Conservation (phyloP, 2,888 invertebrate species). For the Tryphoninae sp. region DNA sequence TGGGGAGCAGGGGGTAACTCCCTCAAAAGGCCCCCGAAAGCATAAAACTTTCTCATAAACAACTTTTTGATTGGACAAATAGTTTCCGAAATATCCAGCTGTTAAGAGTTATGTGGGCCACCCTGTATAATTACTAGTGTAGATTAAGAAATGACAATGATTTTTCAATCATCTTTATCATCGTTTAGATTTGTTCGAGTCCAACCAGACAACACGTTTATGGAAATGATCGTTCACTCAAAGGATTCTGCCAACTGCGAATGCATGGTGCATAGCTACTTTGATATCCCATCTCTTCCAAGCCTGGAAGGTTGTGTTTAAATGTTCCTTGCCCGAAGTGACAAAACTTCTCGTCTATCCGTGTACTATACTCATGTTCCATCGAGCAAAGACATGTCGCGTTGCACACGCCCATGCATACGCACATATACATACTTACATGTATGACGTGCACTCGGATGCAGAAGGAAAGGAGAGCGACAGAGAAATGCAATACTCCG, state of each 20-base stretch:
- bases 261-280: not conserved
- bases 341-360: not conserved
- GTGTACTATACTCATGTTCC: not conserved
- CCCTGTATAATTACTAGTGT: too few relatives aligned
- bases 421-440: conserved; percentile 1
- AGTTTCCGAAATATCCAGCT: too few relatives aligned
- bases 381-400: not conserved
- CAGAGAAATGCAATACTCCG: not conserved
- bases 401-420: not conserved
- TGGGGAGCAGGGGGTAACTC: too few relatives aligned
- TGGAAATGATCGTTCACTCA: not conserved
- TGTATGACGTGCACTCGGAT: not conserved
- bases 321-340: not conserved
- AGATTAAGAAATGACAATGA: too few relatives aligned
- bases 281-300: not conserved
- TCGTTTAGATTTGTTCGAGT: too few relatives aligned
- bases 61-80: too few relatives aligned
- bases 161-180: too few relatives aligned
- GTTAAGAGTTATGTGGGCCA: too few relatives aligned
- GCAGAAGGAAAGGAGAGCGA: conserved; percentile 10
- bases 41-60: too few relatives aligned
- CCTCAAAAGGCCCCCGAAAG: too few relatives aligned
- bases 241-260: not conserved
- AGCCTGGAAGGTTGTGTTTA: not conserved
- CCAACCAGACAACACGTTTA: too few relatives aligned